Evolutionary conservation across 2,888 invertebrate genomes (phyloP), one percentile per base, ranked within the genome.

Genomic region (Balanococcus diminutus): DNA sequence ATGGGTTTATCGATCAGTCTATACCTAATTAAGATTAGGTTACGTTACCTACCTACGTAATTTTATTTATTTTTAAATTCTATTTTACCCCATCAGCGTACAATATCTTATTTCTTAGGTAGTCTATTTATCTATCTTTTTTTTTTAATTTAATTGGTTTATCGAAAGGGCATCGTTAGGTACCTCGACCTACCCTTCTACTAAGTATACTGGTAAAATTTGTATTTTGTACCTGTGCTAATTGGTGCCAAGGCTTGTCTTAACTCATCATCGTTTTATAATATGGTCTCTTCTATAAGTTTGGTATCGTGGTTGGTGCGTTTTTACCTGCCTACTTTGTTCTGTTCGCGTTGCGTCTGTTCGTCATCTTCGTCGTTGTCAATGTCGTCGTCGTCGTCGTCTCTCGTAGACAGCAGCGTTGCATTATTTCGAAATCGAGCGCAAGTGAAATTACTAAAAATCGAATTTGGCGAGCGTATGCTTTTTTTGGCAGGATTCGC

Each of bases 281-380:
- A n/a, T 25, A 61, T 25, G 61, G 25, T 61, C 61, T 25, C n/a
- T n/a, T n/a, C n/a, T n/a, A n/a, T n/a, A 61, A 61, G 14, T 61
- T 61, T 25, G 61, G 61, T 61, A 61, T 82, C 81, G 16, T 82
- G 42, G 56, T 82, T 28, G 42, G 51, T 82, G 28, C 67, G 61
- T 83, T 56, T 36, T 67, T n/a, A n/a, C n/a, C n/a, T n/a, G n/a
- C n/a, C n/a, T n/a, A n/a, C n/a, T n/a, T n/a, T n/a, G n/a, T n/a
- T n/a, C n/a, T 61, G 61, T 61, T 61, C 9, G 22, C 25, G 61
- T 61, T 61, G 61, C 14, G 61, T 61, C 61, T 61, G 61, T 61
- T 61, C 61, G 61, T 36, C 36, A 8, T 36, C 36, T 3, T 36
- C 36, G 36, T 61, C 61, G 61, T 22, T n/a, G n/a, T n/a, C n/a